phyloP scores from a whole-genome alignment of 2,888 invertebrate species.

The Nemurella pictetii region DNA sequence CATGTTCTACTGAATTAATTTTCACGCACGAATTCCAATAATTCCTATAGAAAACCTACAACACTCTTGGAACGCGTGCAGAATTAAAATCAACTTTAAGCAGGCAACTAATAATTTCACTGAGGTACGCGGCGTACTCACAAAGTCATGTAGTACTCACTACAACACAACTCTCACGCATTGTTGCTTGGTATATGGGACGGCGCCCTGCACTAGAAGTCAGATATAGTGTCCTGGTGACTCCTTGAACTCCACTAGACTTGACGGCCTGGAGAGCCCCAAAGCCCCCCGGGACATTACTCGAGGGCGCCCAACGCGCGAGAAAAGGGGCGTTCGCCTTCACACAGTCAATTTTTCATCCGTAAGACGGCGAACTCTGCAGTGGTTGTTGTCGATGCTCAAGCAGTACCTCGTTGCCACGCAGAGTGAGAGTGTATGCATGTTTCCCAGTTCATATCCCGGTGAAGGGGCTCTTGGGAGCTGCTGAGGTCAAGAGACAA shows the following conservation, averaged over 20 bases:
- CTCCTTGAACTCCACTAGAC: neutral
- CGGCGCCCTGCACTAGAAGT: neutral
- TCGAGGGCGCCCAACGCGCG: neutral
- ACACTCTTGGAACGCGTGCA: neutral
- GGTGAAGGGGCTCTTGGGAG: neutral
- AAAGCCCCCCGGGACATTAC: neutral
- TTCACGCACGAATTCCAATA: neutral
- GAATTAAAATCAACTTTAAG: neutral
- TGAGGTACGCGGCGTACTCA: neutral
- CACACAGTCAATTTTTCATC: neutral
- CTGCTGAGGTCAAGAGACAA: constrained; percentile 16
- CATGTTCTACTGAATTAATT: neutral
- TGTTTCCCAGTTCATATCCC: constrained; percentile 18
- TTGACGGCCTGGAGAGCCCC: neutral
- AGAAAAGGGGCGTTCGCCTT: neutral
- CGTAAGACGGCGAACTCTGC: neutral
- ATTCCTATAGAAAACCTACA: neutral
- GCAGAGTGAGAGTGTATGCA: neutral
- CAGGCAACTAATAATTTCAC: neutral
- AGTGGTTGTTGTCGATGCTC: neutral
- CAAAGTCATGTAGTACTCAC: neutral
- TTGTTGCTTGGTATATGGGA: neutral
- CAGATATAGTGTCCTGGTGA: neutral
- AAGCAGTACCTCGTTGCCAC: neutral
- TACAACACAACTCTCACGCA: neutral